A percentile compares a stretch with the other conserved stretches of the same genome.
phyloP scores from a whole-genome alignment of 2,113 vertebrate species.

The Protobothrops mucrosquamatus region DNA sequence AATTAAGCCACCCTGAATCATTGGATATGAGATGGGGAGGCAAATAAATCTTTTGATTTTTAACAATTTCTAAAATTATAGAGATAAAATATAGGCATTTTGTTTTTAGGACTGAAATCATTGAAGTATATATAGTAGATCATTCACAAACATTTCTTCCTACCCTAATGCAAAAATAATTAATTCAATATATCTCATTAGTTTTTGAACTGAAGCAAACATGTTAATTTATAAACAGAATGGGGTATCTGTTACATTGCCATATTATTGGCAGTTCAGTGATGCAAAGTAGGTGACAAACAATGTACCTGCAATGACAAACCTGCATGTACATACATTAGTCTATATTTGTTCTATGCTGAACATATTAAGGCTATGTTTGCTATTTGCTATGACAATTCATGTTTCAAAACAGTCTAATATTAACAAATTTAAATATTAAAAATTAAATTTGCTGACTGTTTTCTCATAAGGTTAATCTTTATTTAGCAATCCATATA shows the following conservation, averaged over 20 bases:
- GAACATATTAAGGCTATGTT: background rate
- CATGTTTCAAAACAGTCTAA: background rate
- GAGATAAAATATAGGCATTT: background rate
- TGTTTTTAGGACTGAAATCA: slow-evolving; percentile 14
- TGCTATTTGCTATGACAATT: background rate
- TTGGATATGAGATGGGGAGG: background rate
- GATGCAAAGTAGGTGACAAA: background rate
- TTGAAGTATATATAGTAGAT: background rate
- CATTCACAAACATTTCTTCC: background rate
- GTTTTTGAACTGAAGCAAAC: background rate
- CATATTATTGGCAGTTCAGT: background rate
- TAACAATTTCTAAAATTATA: slow-evolving; percentile 1
- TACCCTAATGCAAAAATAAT: background rate
- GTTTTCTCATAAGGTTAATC: background rate
- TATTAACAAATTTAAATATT: background rate
- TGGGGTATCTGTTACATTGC: background rate
- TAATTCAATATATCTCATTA: background rate
- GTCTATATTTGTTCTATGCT: background rate
- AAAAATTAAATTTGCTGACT: background rate
- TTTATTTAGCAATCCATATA: background rate
- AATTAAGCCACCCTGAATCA: background rate
- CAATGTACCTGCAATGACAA: no score
- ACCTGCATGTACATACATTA: background rate
- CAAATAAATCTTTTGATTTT: background rate
- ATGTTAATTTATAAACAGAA: background rate